These are phyloP conservation scores for Xiphorhynchus elegans DNA, from an alignment of 2,113 vertebrate species.

Conservation along the genomic window DNA sequence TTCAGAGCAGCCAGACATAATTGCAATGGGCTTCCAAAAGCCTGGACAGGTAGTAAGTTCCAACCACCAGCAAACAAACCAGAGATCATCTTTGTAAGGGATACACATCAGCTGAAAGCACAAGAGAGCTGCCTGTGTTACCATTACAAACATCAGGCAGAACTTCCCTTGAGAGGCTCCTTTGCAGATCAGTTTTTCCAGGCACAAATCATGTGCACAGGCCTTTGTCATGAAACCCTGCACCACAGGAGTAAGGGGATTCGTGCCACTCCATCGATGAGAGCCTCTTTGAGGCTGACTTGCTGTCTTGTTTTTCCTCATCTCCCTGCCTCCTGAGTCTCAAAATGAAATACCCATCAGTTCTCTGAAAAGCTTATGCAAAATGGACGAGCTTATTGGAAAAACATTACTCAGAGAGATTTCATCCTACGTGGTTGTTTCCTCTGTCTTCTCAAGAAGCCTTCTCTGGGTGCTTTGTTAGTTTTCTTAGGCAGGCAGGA, in stretches of 20 bases:
- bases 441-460: background rate
- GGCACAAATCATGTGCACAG: background rate
- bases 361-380: background rate
- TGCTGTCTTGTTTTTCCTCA: background rate
- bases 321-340: background rate
- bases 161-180: background rate
- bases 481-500: background rate
- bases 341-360: background rate
- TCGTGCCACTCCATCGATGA: background rate
- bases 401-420: background rate
- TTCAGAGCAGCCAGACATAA: background rate
- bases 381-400: background rate
- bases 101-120: background rate
- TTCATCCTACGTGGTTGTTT: background rate
- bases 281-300: background rate
- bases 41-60: no score
- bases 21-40: background rate
- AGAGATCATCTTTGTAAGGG: background rate
- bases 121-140: background rate
- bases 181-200: background rate
- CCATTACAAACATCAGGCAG: background rate
- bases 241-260: background rate
- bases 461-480: background rate
- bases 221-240: background rate
- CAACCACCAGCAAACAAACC: background rate